These are phyloP conservation scores for Podabrus alpinus DNA, from an alignment of 2,888 invertebrate species.

Conservation along the genomic window DNA sequence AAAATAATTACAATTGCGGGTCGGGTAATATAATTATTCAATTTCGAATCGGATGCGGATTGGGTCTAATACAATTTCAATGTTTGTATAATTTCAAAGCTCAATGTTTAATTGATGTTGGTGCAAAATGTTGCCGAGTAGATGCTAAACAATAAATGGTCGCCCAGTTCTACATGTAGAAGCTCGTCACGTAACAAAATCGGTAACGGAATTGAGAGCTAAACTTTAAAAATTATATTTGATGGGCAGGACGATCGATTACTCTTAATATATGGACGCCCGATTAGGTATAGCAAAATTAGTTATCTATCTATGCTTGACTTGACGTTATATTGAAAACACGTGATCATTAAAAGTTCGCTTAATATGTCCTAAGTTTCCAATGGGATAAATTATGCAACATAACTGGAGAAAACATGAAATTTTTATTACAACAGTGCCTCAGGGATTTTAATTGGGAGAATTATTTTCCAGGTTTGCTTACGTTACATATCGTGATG, in stretches of 20 bases:
- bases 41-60: too few species aligned
- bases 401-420: background rate
- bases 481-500: background rate
- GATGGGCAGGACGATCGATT: background rate
- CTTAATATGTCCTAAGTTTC: background rate
- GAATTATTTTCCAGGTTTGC: background rate
- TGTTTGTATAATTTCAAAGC: too few species aligned
- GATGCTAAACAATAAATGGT: too few species aligned
- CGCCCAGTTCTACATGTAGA: too few species aligned
- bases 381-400: background rate
- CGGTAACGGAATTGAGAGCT: too few species aligned
- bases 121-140: too few species aligned
- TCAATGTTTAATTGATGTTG: too few species aligned
- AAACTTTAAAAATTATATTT: too few species aligned
- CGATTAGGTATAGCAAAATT: background rate
- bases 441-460: background rate
- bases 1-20: too few species aligned
- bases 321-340: background rate
- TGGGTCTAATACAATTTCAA: too few species aligned
- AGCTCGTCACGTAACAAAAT: too few species aligned
- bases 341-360: background rate
- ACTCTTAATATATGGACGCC: background rate
- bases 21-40: too few species aligned
- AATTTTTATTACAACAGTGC: background rate
- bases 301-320: background rate